Evolutionary conservation across 2,888 invertebrate species (phyloP), one percentile per base, ranked within the genome.

Genomic region (Tyria jacobaeae): DNA sequence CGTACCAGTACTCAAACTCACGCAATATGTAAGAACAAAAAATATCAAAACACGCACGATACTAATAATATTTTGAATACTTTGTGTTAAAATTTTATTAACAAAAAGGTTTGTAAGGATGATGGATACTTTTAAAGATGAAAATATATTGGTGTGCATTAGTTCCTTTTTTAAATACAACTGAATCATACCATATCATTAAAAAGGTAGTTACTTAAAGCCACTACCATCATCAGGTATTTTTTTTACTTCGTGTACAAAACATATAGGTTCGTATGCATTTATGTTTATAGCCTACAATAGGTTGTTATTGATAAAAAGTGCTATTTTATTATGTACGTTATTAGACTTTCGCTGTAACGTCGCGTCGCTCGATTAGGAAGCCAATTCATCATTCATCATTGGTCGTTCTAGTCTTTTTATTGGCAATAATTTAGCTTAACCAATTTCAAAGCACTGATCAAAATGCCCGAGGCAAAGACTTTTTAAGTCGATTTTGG

Each of bases 401-500:
- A n/a, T n/a, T n/a, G n/a, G n/a, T 61, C 6, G 14, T 31, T 51
- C 7, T 56, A 59, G 62, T 62, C 54, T 64, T 44, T 59, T 73
- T 70, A 70, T 70, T 62, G 61, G 58, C 59, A 66, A 68, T 73
- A 66, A 67, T 39, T 76, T 64, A 70, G 66, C 25, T 37, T 53
- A 48, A 53, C 67, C 57, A 62, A 66, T 62, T 71, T 48, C 44
- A 24, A 61, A 44, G 27, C 31, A 15, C 37, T 64, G 44, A 59
- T 58, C 61, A 48, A 63, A 58, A 58, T 44, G 68, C 74, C 70
- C 37, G 50, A 59, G 70, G 68, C 62, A 15, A 37, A 39, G 10
- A 34, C 41, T 49, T 52, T 49, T 48, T 57, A 57, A 50, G 51
- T 48, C 60, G 44, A n/a, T 60, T 62, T 53, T 59, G 60, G 41